phyloP scores from a whole-genome alignment of 2,888 invertebrate species.

The Drosophila nr. perissopoda region DNA sequence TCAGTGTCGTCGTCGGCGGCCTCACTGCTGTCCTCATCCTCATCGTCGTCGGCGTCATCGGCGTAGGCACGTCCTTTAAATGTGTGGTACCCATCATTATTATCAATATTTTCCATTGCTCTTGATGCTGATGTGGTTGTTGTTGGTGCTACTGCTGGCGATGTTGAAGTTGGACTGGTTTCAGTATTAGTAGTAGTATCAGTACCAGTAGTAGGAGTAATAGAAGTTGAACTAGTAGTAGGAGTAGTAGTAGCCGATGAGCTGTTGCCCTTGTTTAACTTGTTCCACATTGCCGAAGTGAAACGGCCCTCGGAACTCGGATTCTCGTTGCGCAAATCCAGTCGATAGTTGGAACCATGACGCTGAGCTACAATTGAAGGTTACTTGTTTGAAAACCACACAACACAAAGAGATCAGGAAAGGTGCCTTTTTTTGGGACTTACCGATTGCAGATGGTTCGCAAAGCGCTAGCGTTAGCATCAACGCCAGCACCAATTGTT shows the following conservation, averaged over 20 bases:
- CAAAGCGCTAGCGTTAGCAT: slow-evolving; percentile 62
- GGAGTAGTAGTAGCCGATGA: rapidly evolving
- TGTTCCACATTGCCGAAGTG: slow-evolving; percentile 54
- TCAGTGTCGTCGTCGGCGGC: slow-evolving; percentile 6
- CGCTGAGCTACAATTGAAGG: slow-evolving; percentile 17
- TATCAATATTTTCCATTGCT: slow-evolving; percentile 4
- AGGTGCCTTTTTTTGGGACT: slow-evolving; percentile 21
- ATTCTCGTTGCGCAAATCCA: slow-evolving; percentile 47
- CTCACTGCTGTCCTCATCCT: slow-evolving; percentile 32
- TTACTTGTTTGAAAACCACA: neutral
- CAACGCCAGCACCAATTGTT: slow-evolving; percentile 58
- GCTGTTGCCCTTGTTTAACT: slow-evolving; percentile 51
- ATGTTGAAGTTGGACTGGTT: no score
- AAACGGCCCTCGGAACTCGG: slow-evolving; percentile 64
- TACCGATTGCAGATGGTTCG: slow-evolving; percentile 55
- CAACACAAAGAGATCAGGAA: neutral
- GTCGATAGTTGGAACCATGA: slow-evolving; percentile 41
- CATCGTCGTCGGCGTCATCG: slow-evolving; percentile 45
- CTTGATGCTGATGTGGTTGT: slow-evolving; percentile 7
- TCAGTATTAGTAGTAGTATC: no score
- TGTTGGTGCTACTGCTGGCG: no score
- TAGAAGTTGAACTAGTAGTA: rapidly evolving
- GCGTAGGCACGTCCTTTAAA: slow-evolving; percentile 18
- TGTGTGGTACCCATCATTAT: neutral
- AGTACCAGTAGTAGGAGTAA: no score